Conservation (phyloP, 2,888 invertebrate genomes). For the Trileptium ribeirensis region DNA sequence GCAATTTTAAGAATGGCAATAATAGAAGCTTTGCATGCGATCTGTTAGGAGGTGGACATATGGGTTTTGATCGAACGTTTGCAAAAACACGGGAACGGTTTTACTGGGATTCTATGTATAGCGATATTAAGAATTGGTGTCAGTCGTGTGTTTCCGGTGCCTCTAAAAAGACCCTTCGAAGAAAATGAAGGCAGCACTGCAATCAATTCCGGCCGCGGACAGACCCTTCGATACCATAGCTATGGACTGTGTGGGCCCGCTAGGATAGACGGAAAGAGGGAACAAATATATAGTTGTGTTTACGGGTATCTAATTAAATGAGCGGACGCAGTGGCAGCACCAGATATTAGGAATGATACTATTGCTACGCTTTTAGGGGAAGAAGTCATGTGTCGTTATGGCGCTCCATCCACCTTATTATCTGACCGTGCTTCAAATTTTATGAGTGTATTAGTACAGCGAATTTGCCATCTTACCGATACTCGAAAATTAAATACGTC, state of each 20-base stretch:
- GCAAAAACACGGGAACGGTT: no score
- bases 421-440: background rate
- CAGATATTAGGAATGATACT: background rate
- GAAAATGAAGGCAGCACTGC: no score
- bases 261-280: background rate
- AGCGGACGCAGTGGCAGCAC: background rate
- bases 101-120: no score
- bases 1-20: no score
- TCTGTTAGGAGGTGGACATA: no score
- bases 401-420: background rate
- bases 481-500: background rate
- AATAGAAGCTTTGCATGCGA: no score
- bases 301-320: background rate
- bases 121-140: no score
- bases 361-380: background rate
- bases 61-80: no score
- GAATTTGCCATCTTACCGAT: background rate
- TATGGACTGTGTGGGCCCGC: background rate
- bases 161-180: no score
- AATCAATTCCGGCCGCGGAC: no score
- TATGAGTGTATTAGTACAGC: background rate
- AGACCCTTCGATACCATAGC: background rate
- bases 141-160: no score
- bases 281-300: background rate
- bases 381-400: background rate